Base-by-base conservation (phyloP, 2,888 invertebrate genomes). In the Andrena bucephala region DNA sequence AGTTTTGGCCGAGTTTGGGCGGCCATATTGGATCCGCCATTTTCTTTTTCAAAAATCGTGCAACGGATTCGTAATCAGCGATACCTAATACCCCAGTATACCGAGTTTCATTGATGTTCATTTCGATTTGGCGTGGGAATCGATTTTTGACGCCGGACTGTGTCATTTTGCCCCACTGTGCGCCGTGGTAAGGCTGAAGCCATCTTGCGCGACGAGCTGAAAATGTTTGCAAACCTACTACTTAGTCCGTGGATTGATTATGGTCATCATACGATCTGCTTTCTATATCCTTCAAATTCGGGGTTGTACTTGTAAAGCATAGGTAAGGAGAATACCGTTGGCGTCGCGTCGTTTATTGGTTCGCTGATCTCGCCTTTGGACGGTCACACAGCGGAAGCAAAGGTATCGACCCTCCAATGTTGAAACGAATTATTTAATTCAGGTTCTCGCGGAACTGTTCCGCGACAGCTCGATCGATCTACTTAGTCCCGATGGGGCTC, bases 141-240 rank as follows among this genome's bases (percentile, higher is more conserved):
- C 20, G 20, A 20, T 20, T 20, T 20, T 20, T 20, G 20, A 20
- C 20, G 20, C 20, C 20, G 20, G 20, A 20, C 20, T 20, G 20
- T 20, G 20, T 20, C 20, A 20, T 20, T 20, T 20, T 20, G 20
- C 20, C 20, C 20, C 20, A 20, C 20, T 20, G 20, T 20, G 20
- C 20, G 75, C 69, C 62, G 57, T 60, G 78, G 73, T 72, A 73
- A 73, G 66, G 78, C 69, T 20, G 70, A 57, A 57, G 77, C 73
- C 60, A 59, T 54, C 76, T 76, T 69, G 76, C 66, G 82, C 72
- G 20, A 78, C 76, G 70, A 72, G 75, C 84, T 82, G 60, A 82
- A 75, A 84, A 82, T 66, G 54, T 82, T 82, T 31, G 36, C 78
- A 20, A 52, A 33, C n/a, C 20, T 33, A 33, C 7, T 33, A 33